A percentile compares a stretch with the other conserved stretches of the same genome.
These are phyloP conservation scores for Cyanoliseus patagonus DNA, from an alignment of 2,113 vertebrate species.

Conservation along the genomic window DNA sequence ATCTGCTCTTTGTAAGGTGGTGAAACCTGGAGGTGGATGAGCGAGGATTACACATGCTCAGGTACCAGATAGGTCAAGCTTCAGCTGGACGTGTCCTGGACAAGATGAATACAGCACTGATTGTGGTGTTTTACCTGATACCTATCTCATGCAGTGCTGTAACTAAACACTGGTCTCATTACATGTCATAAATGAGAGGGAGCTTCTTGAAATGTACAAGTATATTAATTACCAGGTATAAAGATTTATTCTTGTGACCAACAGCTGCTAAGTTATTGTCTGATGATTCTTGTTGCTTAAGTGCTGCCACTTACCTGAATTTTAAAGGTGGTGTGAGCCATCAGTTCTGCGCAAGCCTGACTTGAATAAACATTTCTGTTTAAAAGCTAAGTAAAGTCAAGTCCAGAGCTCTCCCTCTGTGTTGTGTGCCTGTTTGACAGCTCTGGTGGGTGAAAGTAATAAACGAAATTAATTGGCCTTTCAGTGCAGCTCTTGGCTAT, in stretches of 20 bases:
- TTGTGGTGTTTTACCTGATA: neutral
- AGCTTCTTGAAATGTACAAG: neutral
- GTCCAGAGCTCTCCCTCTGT: neutral
- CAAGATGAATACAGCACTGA: neutral
- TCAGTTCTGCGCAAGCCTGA: fast-evolving
- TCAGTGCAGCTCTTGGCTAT: neutral
- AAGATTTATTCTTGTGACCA: neutral
- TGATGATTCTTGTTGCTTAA: neutral
- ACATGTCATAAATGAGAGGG: neutral
- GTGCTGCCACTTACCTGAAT: neutral
- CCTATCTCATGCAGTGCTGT: neutral
- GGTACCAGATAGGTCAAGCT: neutral
- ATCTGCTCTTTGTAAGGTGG: fast-evolving
- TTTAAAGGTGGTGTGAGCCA: neutral
- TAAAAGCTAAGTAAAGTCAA: neutral
- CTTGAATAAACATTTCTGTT: neutral
- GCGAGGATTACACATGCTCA: neutral
- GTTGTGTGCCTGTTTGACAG: neutral
- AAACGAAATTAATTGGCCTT: neutral
- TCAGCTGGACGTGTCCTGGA: neutral
- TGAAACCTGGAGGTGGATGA: neutral
- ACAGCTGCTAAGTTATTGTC: neutral
- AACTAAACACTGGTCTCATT: neutral
- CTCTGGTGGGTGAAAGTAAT: neutral
- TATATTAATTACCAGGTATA: neutral